Base-by-base conservation (phyloP, 2,797 vertebrate species). In the Petrocephalus sullivani region DNA sequence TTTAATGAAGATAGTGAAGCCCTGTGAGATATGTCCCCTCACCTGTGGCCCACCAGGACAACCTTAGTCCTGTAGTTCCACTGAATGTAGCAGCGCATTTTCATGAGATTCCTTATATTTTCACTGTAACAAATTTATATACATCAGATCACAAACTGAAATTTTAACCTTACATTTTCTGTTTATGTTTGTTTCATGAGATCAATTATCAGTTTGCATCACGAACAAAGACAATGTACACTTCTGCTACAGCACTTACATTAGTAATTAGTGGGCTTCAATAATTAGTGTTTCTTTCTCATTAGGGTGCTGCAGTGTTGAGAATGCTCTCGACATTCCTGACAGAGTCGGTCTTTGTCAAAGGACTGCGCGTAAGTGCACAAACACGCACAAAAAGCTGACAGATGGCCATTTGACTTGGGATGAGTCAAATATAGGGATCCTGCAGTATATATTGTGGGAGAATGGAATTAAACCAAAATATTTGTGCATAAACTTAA, bases 301-400 rank as follows among this genome's bases (percentile, higher is more conserved):
- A 0, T 0, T 91, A 99, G 98, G 98, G 98, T 2, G 97, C 97
- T 0, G 95, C 97, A 0, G 98, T 99, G 78, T 93, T 99, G 75
- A 95, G 96, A 90, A 99, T 99, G 98, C 94, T 99, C 16, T 98
- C 98, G 0, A 91, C 94, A 87, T 99, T 99, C 92, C 96, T 99
- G 87, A 95, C 93, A 0, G 98, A 99, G 90, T 5, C 94, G 0
- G 88, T 98, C 8, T 99, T 99, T 93, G 94, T 91, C 87, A 54
- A 89, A 64, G 98, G 98, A 87, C 92, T 99, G 86, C 92, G 93
- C 86, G 98, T 99, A 94, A 97, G 97, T 94, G n/a, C 3, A 28
- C 56, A 61, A 6, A 60, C n/a, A 67, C 46, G 19, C 46, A 61
- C 16, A 14, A 41, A 49, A 16, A 37, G 19, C 49, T 87, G 23